These are phyloP conservation scores for Scytalopus superciliaris DNA, from an alignment of 2,113 vertebrate species.

Conservation along the genomic window DNA sequence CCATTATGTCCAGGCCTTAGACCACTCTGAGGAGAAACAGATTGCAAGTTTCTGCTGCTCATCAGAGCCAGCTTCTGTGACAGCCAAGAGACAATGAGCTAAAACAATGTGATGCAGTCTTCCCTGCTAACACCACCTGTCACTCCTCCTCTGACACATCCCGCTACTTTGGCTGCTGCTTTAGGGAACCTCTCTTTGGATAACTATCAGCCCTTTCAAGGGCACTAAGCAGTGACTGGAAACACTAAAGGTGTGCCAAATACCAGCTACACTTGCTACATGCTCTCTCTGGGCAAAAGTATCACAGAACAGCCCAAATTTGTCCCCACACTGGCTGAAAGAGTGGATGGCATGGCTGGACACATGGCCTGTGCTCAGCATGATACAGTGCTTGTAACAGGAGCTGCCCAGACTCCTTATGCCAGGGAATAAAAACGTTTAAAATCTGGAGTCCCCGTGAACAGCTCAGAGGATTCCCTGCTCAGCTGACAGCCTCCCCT, in stretches of 20 bases:
- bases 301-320: neutral
- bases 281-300: neutral
- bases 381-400: rapidly evolving
- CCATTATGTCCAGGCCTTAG: neutral
- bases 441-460: neutral
- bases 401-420: neutral
- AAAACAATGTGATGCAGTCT: neutral
- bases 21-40: neutral
- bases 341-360: neutral
- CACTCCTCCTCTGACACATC: neutral
- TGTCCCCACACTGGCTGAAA: neutral
- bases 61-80: neutral
- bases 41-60: neutral
- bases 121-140: neutral
- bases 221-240: neutral
- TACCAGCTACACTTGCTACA: neutral
- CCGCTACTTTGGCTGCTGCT: neutral
- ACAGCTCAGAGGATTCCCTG: neutral
- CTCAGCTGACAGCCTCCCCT: neutral
- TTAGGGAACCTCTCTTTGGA: neutral
- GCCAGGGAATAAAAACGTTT: neutral
- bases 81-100: neutral
- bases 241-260: neutral
- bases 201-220: neutral
- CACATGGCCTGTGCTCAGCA: rapidly evolving